Percentiles rank a stretch among this genome's conserved stretches.
Evolutionary conservation across 2,888 invertebrate genomes (phyloP).

Genomic region (Caenorhabditis wallacei): DNA sequence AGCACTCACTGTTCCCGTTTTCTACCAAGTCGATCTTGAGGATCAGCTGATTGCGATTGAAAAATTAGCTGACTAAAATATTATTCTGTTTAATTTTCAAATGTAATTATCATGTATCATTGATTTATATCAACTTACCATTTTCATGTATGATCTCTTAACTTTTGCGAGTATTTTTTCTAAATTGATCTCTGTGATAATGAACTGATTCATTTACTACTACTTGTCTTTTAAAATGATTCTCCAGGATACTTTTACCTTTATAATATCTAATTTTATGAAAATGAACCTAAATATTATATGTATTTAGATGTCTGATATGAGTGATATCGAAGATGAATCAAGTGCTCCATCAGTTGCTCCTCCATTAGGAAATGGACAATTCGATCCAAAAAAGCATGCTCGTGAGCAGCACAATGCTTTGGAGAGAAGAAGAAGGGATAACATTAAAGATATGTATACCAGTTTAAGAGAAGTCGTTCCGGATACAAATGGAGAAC

Average conservation of each 20-base stretch:
- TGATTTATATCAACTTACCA: not conserved
- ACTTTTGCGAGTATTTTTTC: not conserved
- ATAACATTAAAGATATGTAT: slow-evolving; percentile 82
- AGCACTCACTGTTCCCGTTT: too few relatives aligned
- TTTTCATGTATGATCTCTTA: not conserved
- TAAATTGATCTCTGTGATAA: not conserved
- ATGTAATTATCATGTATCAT: too few relatives aligned
- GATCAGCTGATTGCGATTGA: too few relatives aligned
- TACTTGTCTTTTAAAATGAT: too few relatives aligned
- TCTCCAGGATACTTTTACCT: too few relatives aligned
- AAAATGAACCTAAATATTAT: too few relatives aligned
- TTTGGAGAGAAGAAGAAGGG: slow-evolving; percentile 79
- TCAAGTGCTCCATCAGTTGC: too few relatives aligned
- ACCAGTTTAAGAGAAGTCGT: slow-evolving; percentile 77
- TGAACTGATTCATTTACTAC: too few relatives aligned
- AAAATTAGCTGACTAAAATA: too few relatives aligned
- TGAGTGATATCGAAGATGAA: slow-evolving; percentile 58
- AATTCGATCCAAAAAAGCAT: slow-evolving; percentile 71
- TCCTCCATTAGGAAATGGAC: not conserved
- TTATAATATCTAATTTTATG: too few relatives aligned
- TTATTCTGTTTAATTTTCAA: too few relatives aligned
- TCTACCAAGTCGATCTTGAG: too few relatives aligned
- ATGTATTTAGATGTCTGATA: slow-evolving; percentile 54
- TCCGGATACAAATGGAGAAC: slow-evolving; percentile 77
- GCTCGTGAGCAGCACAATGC: slow-evolving; percentile 82